phyloP scores from a whole-genome alignment of 2,888 invertebrate genomes.

The Fragum whitleyi region DNA sequence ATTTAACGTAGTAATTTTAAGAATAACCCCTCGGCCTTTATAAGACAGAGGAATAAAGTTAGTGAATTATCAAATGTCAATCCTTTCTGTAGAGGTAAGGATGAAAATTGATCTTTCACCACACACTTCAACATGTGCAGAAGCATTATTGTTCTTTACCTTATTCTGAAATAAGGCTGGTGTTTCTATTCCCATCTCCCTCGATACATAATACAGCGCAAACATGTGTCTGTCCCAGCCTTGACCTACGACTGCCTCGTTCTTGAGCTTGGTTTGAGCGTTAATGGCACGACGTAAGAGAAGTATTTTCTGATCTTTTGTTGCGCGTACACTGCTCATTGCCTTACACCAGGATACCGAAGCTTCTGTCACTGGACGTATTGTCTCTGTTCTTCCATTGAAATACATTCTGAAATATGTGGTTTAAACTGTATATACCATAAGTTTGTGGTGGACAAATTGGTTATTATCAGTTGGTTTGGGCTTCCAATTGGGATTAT shows the following conservation, averaged over 20 bases:
- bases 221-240: constrained; percentile 88
- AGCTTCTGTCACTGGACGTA: constrained; percentile 87
- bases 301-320: constrained; percentile 65
- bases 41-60: too few species aligned
- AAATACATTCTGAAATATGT: constrained; percentile 85
- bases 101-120: too few species aligned
- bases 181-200: constrained; percentile 72
- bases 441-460: too few species aligned
- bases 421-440: too few species aligned
- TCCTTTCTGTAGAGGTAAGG: too few species aligned
- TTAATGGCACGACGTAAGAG: constrained; percentile 72
- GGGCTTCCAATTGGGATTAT: too few species aligned
- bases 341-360: constrained; percentile 82
- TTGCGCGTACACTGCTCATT: constrained; percentile 71
- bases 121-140: too few species aligned
- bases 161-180: constrained; percentile 72
- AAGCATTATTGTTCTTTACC: constrained; percentile 42
- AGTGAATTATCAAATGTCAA: too few species aligned
- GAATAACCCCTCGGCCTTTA: too few species aligned
- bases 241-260: constrained; percentile 74
- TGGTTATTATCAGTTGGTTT: too few species aligned
- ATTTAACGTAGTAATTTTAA: too few species aligned
- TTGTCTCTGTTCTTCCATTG: constrained; percentile 88
- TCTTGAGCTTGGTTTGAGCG: constrained; percentile 72
- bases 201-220: constrained; percentile 84